A percentile compares a stretch with the other conserved stretches of the same genome.
Evolutionary conservation across 2,888 invertebrate species (phyloP).

Genomic region (Tenthredo livida): DNA sequence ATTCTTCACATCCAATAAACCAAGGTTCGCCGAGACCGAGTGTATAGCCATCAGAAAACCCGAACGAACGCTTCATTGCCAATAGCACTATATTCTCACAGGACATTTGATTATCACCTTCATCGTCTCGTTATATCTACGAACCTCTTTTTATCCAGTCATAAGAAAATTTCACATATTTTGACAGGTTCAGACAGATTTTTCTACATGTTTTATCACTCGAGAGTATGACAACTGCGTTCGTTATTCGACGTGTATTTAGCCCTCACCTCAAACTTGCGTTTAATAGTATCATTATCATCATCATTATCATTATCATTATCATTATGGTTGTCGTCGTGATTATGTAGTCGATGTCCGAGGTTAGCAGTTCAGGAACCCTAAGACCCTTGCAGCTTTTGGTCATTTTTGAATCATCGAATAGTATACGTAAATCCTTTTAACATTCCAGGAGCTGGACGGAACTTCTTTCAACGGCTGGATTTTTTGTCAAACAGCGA

Average conservation of each 20-base stretch:
- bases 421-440: neutral
- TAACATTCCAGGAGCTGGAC: conserved; percentile 68
- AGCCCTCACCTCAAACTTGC: neutral
- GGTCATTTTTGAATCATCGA: neutral
- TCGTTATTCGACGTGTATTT: neutral
- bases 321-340: neutral
- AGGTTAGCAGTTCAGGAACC: neutral
- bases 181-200: conserved; percentile 27
- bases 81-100: neutral
- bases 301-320: neutral
- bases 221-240: neutral
- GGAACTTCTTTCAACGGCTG: conserved; percentile 73
- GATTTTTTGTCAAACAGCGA: conserved; percentile 75
- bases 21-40: conserved; percentile 66
- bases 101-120: neutral
- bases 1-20: conserved; percentile 84
- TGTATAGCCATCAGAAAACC: neutral
- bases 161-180: neutral
- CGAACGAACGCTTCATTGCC: neutral
- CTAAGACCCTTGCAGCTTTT: neutral
- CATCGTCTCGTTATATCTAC: neutral
- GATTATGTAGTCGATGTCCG: neutral
- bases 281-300: neutral
- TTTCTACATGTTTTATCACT: neutral
- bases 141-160: neutral